These are phyloP conservation scores for Chlorodrepanis virens DNA, from an alignment of 2,113 vertebrate species.

Conservation along the genomic window DNA sequence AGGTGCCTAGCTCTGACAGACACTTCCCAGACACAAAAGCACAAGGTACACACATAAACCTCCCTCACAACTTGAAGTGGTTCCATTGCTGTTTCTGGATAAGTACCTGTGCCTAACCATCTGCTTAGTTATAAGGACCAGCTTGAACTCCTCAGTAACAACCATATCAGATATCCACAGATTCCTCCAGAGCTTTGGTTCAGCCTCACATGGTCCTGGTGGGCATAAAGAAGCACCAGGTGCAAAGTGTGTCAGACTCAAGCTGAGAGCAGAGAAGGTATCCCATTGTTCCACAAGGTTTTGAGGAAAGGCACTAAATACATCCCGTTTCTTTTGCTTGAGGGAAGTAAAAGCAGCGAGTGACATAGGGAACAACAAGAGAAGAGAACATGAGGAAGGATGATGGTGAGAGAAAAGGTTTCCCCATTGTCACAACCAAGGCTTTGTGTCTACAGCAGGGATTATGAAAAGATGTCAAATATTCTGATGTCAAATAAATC, in stretches of 20 bases:
- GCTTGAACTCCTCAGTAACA: neutral
- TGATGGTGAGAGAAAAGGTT: neutral
- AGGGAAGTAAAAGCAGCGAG: neutral
- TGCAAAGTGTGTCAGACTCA: neutral
- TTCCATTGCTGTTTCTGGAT: neutral
- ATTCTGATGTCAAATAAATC: neutral
- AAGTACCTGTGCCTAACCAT: neutral
- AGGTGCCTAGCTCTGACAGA: neutral
- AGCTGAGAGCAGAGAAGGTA: neutral
- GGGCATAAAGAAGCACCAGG: neutral
- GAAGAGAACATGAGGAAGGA: neutral
- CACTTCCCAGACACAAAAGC: neutral
- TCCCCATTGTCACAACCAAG: neutral
- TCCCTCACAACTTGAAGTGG: neutral
- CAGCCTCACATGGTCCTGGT: neutral
- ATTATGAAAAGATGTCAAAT: neutral
- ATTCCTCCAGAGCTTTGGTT: neutral
- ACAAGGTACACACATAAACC: neutral
- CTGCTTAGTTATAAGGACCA: neutral
- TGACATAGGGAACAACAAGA: neutral
- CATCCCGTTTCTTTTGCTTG: neutral
- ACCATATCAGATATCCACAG: neutral
- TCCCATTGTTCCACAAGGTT: neutral
- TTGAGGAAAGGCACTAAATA: neutral
- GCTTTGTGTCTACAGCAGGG: neutral